Conservation (phyloP, 2,113 vertebrate genomes). For the Cygnus buccinator region DNA sequence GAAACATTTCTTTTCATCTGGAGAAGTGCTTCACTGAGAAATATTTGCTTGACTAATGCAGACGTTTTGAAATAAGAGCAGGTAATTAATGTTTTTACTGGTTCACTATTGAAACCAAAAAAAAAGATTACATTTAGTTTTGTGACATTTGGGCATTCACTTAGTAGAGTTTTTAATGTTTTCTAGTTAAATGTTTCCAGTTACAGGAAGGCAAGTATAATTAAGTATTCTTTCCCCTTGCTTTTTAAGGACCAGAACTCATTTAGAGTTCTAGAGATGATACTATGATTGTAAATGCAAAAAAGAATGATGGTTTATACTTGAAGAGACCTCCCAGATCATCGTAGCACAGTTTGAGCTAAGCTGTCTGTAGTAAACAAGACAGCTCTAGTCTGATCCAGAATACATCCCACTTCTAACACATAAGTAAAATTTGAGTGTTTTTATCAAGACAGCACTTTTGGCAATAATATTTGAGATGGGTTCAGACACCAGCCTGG, state of each 20-base stretch:
- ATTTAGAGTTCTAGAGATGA: not conserved
- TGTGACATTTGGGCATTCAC: not conserved
- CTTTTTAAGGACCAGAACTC: not conserved
- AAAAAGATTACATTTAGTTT: not conserved
- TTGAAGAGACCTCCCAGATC: not conserved
- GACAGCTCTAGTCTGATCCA: not conserved
- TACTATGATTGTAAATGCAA: not conserved
- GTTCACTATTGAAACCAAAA: constrained; percentile 11
- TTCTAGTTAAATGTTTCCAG: not conserved
- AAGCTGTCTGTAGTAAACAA: not conserved
- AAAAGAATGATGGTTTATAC: not conserved
- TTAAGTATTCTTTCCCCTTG: not conserved
- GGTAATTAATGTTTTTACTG: not conserved
- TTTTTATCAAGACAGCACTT: not conserved
- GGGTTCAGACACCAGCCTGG: not conserved
- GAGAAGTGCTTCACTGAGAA: not conserved
- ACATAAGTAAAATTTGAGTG: accelerated
- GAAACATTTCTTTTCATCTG: not conserved
- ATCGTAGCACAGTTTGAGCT: not conserved
- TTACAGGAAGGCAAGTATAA: not conserved
- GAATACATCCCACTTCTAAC: not conserved
- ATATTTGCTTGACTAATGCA: not conserved
- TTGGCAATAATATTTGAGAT: accelerated
- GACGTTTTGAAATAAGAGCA: not conserved
- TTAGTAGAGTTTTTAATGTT: not conserved